Conservation (phyloP, 2,797 vertebrate species). For the Halcyon chelicuti region DNA sequence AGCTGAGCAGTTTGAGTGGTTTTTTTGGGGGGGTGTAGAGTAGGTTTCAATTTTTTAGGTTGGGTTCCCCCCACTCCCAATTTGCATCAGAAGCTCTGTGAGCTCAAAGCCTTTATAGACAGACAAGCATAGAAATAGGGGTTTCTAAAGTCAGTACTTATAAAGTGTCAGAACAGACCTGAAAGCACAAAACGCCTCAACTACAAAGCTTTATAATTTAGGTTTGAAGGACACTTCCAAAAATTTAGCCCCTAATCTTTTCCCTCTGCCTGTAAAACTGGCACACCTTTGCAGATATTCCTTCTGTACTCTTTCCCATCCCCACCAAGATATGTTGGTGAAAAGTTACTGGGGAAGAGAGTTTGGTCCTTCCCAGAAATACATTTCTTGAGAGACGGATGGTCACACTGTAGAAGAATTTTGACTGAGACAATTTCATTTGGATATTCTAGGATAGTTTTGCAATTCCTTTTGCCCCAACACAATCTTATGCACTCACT, state of each 20-base stretch:
- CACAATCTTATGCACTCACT: not conserved
- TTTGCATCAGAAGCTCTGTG: not conserved
- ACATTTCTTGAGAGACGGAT: not conserved
- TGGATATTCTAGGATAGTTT: not conserved
- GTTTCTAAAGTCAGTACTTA: not conserved
- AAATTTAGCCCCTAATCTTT: not conserved
- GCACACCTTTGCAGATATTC: not conserved
- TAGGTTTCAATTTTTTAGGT: not conserved
- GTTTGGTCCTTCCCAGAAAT: slow-evolving; percentile 6
- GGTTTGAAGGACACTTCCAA: not conserved
- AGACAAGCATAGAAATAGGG: not conserved
- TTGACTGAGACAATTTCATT: not conserved
- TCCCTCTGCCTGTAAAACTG: not conserved
- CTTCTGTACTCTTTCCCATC: not conserved
- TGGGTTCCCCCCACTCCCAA: accelerated
- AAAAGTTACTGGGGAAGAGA: slow-evolving; percentile 44
- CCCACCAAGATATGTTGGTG: not conserved
- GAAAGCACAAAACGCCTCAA: not conserved
- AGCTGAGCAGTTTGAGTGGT: not conserved
- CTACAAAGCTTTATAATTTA: not conserved
- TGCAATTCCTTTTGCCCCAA: not conserved
- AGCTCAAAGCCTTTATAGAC: not conserved
- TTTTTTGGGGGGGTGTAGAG: not conserved
- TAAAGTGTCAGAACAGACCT: not conserved
- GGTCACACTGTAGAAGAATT: not conserved